Evolutionary conservation across 2,113 vertebrate genomes (phyloP).

Genomic region (Atlantisia rogersi): DNA sequence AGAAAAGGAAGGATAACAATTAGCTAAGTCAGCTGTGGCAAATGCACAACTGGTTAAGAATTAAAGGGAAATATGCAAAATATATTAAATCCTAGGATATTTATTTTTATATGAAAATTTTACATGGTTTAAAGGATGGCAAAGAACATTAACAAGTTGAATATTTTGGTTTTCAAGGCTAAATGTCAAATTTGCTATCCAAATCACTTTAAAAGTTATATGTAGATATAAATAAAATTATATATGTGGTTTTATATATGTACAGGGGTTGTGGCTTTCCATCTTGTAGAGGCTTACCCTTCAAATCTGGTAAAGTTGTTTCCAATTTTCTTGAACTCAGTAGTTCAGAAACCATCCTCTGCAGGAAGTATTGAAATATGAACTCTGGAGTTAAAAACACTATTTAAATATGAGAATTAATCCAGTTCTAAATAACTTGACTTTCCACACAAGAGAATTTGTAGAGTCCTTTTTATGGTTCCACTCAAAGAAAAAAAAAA

Average conservation of each 20-base stretch:
- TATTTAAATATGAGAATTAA: background rate
- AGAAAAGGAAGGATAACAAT: background rate
- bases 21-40: background rate
- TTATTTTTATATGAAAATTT: background rate
- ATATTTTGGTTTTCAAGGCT: background rate
- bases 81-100: background rate
- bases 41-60: background rate
- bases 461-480: background rate
- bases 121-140: background rate
- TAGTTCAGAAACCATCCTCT: background rate
- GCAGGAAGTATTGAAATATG: background rate
- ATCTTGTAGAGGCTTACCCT: background rate
- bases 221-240: background rate
- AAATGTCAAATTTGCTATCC: background rate
- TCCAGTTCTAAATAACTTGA: background rate
- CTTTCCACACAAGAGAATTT: background rate
- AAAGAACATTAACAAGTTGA: background rate
- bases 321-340: background rate
- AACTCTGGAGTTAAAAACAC: background rate
- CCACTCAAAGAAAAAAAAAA: background rate
- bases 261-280: background rate
- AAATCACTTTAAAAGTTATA: background rate
- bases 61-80: background rate
- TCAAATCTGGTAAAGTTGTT: background rate
- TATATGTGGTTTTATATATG: background rate